Evolutionary conservation across 2,888 invertebrate genomes (phyloP), one percentile per base, ranked within the genome.

Genomic region (Heliconius ismenius): DNA sequence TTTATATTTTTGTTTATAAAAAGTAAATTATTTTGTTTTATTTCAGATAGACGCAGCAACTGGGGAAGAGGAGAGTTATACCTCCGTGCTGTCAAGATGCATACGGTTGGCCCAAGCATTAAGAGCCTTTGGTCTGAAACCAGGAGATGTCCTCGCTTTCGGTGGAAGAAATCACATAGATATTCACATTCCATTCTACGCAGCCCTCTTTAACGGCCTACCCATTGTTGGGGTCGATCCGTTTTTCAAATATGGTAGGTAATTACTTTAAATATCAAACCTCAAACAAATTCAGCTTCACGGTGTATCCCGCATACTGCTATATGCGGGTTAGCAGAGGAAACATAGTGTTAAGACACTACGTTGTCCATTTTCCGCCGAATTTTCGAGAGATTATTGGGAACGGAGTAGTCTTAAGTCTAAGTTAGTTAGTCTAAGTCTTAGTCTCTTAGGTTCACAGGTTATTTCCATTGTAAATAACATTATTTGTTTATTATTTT

Each of bases 21-120:
- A 49, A 49, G 18, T 49, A 49, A 43, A 49, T 49, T 7, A 18
- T 3, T 3, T n/a, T 58, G 3, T 69, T 70, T 75, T 65, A 7
- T 75, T 75, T 26, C 83, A 93, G 93, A 89, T 93, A 77, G 92
- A 93, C 72, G 92, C 90, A 62, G 87, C 86, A 0, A 92, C 92
- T 24, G 92, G 88, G 0, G 82, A 89, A 76, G 80, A 86, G 65
- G 92, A 92, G 81, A 90, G 91, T 0, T 87, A 87, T 69, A 83
- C 80, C 0, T 91, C 91, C 0, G 89, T 91, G 0, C 80, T 91
- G 0, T 80, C 81, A 1, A 87, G 92, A 0, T 87, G 89, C 0
- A 82, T 90, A 6, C 84, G 83, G 1, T 76, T 92, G 4, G 91
- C 92, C 0, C 83, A 81, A 80, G 84, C 89, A 60, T 77, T 92